Percentiles rank a stretch among this genome's conserved stretches.
Evolutionary conservation across 2,888 invertebrate species (phyloP).

Genomic region (Platynereis dumerilii): DNA sequence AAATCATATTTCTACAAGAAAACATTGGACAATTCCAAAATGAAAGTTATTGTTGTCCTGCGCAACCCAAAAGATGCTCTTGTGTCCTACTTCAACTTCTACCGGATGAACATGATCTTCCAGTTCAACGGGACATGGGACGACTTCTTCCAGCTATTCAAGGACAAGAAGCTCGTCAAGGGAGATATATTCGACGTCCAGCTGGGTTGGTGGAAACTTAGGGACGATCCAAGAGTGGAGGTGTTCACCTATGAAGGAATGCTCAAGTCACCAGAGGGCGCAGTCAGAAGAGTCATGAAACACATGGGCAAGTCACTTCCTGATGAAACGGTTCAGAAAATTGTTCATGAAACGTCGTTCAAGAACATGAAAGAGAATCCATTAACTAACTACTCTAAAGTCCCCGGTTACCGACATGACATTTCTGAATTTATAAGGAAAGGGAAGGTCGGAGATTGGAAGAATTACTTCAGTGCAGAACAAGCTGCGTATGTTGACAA

Average conservation of each 20-base stretch:
- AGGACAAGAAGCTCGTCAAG: constrained; percentile 6
- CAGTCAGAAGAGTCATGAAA: constrained; percentile 23
- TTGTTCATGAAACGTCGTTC: constrained; percentile 17
- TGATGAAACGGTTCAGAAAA: constrained; percentile 15
- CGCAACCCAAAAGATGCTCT: no score
- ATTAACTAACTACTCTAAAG: constrained; percentile 6
- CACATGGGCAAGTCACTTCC: no score
- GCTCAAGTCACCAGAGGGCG: constrained; percentile 17
- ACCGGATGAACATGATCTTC: constrained; percentile 14
- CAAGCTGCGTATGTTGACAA: no score
- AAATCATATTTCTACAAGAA: background rate
- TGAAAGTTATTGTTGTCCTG: constrained; percentile 28
- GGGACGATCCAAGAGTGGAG: constrained; percentile 8
- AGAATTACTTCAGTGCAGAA: no score
- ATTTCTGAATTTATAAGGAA: no score
- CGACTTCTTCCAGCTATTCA: constrained; percentile 26
- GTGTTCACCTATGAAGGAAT: constrained; percentile 28
- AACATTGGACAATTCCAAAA: constrained; percentile 27
- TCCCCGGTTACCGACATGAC: no score
- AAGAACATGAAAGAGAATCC: constrained; percentile 22
- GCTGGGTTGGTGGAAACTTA: constrained; percentile 22
- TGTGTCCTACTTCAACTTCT: no score
- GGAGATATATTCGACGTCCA: constrained; percentile 22
- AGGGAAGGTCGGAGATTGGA: no score
- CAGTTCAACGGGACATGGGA: constrained; percentile 22